Conservation (phyloP, 2,888 invertebrate genomes). For the Mythimna lalbum region DNA sequence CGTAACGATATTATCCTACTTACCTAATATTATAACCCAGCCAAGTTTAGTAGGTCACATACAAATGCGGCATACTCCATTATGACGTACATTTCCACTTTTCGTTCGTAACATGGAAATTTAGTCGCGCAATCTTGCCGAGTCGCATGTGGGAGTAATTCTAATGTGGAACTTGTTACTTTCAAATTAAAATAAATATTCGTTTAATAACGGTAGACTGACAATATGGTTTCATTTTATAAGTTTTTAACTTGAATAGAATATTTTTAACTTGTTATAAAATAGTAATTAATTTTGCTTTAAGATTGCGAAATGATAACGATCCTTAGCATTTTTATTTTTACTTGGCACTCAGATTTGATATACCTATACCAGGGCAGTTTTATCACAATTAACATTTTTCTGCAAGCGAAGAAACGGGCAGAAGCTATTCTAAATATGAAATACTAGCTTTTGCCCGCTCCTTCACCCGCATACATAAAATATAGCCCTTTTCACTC, state of each 20-base stretch:
- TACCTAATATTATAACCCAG: conserved; percentile 42
- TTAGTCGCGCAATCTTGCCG: conserved; percentile 43
- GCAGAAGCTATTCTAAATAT: background rate
- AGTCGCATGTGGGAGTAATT: conserved; percentile 40
- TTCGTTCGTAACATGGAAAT: conserved; percentile 51
- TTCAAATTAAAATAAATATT: conserved; percentile 20
- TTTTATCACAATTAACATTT: background rate
- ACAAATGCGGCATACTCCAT: conserved; percentile 30
- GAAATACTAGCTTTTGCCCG: background rate
- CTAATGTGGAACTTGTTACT: conserved; percentile 26
- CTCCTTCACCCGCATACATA: no score
- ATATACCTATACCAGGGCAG: no score
- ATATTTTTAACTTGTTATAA: background rate
- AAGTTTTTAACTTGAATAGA: background rate
- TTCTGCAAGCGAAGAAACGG: background rate
- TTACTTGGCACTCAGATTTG: no score
- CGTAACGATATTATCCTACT: conserved; percentile 37
- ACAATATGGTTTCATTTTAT: background rate
- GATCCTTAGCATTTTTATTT: background rate
- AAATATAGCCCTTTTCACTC: no score
- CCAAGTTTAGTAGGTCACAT: conserved; percentile 70
- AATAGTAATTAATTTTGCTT: background rate
- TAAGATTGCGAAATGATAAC: background rate
- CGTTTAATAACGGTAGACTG: background rate
- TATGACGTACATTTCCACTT: conserved; percentile 48